Base-by-base conservation (phyloP, 2,113 vertebrate genomes). In the Fregata magnificens region DNA sequence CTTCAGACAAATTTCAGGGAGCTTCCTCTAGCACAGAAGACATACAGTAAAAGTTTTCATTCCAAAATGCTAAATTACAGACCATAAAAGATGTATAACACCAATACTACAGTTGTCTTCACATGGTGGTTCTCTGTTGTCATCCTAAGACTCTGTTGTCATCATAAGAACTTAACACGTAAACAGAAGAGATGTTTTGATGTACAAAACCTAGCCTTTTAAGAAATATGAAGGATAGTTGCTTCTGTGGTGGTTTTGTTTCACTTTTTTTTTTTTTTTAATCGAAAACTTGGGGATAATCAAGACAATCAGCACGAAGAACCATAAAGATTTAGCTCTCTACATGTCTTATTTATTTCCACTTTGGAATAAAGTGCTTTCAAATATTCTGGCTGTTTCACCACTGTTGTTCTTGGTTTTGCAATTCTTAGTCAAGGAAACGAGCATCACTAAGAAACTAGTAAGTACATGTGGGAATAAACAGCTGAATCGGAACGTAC, bases 381-480 rank as follows among this genome's bases (percentile, higher is more conserved):
- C 55, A 95, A 86, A 86, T 84, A 92, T 56, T 92, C 73, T 92
- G 73, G 59, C 88, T 88, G 65, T 82, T 92, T 95, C 83, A 87
- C 90, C 61, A 84, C 58, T 38, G 80, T 72, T 96, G 53, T 86
- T 95, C 65, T 86, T 44, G 36, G 65, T 95, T 96, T 95, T 97
- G 91, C 73, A 96, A 95, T 92, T 92, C 95, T 90, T 72, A 95
- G 94, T 79, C 86, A 95, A 96, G 95, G 94, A 97, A 90, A 88
- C 22, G 28, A 95, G 55, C 82, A 91, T 79, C 83, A 72, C 94
- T 92, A 87, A 92, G 90, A 93, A 96, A 97, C 97, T 34, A 90
- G 95, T 96, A 95, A 96, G 82, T 97, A 93, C 96, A 96, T 49
- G 95, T 97, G 95, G 94, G 95, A 92, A 96, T 95, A 95, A 96